Evolutionary conservation across 2,113 vertebrate species (phyloP).

Genomic region (Suricata suricatta): DNA sequence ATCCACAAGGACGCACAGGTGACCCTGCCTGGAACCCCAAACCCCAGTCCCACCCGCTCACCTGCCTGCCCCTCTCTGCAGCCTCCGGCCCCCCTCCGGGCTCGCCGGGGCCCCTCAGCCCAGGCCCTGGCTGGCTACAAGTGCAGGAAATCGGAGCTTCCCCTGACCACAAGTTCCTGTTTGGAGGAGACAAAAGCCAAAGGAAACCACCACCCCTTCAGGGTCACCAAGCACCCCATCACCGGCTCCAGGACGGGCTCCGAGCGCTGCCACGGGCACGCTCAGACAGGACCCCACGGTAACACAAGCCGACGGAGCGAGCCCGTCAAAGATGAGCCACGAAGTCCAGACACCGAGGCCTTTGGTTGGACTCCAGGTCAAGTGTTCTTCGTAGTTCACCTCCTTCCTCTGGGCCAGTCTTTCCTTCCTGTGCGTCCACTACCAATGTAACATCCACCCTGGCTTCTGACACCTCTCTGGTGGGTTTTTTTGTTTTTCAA

Average conservation of each 20-base stretch:
- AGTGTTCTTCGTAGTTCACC: not conserved
- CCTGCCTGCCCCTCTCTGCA: not conserved
- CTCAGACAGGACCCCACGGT: not conserved
- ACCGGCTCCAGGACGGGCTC: too few relatives aligned
- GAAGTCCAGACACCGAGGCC: not conserved
- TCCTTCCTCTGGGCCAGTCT: not conserved
- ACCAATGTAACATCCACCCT: not conserved
- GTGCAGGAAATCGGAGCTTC: not conserved
- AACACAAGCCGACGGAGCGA: not conserved
- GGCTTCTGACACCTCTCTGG: not conserved
- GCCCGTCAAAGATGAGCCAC: not conserved
- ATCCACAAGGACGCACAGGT: not conserved
- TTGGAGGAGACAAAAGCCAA: not conserved
- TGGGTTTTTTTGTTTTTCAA: not conserved
- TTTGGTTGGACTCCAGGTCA: not conserved
- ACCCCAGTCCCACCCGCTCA: not conserved
- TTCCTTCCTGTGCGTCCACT: not conserved
- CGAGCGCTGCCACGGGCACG: fast-evolving
- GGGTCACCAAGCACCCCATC: not conserved
- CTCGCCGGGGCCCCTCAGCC: not conserved
- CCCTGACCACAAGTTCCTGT: slow-evolving; percentile 27
- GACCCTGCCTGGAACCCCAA: not conserved
- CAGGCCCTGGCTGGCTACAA: not conserved
- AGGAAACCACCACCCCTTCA: not conserved
- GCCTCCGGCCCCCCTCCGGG: not conserved